Conservation (phyloP, 2,113 vertebrate genomes). For the Eupsittula cactorum region DNA sequence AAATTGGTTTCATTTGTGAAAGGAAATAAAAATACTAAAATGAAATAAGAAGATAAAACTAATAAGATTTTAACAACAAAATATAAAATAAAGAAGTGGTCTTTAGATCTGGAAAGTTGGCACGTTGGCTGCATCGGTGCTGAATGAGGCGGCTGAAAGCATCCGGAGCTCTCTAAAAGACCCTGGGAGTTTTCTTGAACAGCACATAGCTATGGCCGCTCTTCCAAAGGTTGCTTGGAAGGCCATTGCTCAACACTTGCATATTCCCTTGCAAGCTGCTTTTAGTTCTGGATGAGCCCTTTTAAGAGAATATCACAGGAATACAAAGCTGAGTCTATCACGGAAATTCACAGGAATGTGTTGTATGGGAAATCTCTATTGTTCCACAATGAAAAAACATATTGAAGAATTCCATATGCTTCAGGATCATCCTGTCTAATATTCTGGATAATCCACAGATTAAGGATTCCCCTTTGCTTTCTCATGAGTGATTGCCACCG, state of each 20-base stretch:
- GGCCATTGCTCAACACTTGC: not conserved
- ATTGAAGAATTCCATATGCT: not conserved
- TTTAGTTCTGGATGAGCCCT: not conserved
- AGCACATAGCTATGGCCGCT: rapidly evolving
- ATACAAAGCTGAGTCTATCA: not conserved
- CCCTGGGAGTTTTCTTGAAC: not conserved
- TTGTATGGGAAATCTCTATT: not conserved
- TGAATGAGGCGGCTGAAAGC: not conserved
- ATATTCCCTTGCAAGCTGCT: not conserved
- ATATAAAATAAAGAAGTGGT: not conserved
- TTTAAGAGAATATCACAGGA: not conserved
- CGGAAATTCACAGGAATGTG: not conserved
- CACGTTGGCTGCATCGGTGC: not conserved
- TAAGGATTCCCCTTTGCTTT: conserved; percentile 7
- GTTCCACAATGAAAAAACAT: not conserved
- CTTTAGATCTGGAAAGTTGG: not conserved
- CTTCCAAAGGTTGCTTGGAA: not conserved
- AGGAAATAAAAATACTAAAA: not conserved
- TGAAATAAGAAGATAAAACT: not conserved
- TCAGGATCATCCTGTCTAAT: conserved; percentile 7
- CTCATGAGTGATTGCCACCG: not conserved
- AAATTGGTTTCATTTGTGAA: not conserved
- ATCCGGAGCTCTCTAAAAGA: not conserved
- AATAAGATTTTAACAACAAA: not conserved
- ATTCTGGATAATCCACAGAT: not conserved